These are phyloP conservation scores for Leucoptera coffeella DNA, from an alignment of 2,888 invertebrate species.

Conservation along the genomic window DNA sequence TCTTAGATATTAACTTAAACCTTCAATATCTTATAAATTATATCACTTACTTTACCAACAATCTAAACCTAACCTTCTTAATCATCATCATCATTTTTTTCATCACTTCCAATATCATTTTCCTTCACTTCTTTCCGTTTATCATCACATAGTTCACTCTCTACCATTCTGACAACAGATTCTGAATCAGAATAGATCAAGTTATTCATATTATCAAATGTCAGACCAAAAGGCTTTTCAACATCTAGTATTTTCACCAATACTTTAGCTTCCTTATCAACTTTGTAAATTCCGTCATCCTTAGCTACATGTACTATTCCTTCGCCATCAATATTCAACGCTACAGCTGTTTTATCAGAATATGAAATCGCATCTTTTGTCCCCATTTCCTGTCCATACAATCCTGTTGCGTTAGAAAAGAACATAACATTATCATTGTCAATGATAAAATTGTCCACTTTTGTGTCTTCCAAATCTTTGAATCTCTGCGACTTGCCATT, in stretches of 20 bases:
- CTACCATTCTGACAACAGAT: slow-evolving; percentile 1
- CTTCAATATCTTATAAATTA: too few species aligned
- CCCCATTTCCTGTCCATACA: slow-evolving; percentile 21
- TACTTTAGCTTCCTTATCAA: slow-evolving; percentile 12
- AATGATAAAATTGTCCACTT: slow-evolving; percentile 25
- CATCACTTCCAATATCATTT: too few species aligned
- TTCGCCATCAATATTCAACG: slow-evolving; percentile 17
- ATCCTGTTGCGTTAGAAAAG: slow-evolving; percentile 22
- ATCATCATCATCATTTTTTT: too few species aligned
- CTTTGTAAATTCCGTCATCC: slow-evolving; percentile 19
- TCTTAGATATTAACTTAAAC: too few species aligned
- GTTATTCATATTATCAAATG: slow-evolving; percentile 28
- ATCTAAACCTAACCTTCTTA: too few species aligned
- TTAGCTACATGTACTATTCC: slow-evolving; percentile 19
- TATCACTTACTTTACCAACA: too few species aligned
- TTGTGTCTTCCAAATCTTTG: slow-evolving; percentile 26
- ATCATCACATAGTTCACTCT: background rate
- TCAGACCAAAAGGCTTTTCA: slow-evolving; percentile 23
- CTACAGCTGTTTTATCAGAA: slow-evolving; percentile 12
- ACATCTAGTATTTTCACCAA: slow-evolving; percentile 16
- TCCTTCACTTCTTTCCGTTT: slow-evolving; percentile 1
- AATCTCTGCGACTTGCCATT: slow-evolving; percentile 16
- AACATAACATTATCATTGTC: slow-evolving; percentile 20
- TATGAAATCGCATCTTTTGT: slow-evolving; percentile 16
- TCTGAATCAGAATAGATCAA: slow-evolving; percentile 22